phyloP scores from a whole-genome alignment of 2,113 vertebrate genomes.

The Tursiops truncatus region DNA sequence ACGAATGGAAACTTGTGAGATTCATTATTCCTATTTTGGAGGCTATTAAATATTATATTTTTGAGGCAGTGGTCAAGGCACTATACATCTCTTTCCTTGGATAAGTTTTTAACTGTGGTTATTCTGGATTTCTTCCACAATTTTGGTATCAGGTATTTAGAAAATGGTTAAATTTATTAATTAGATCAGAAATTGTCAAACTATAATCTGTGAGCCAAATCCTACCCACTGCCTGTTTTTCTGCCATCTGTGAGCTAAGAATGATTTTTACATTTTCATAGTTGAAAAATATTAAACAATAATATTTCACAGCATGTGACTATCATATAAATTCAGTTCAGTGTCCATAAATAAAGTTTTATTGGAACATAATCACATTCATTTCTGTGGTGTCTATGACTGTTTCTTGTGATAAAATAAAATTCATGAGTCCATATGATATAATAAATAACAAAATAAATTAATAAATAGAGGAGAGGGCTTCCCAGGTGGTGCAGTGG shows the following conservation, averaged over 20 bases:
- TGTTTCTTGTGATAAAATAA: background rate
- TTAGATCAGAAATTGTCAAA: background rate
- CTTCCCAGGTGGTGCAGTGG: too few relatives aligned
- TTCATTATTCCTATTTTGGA: background rate
- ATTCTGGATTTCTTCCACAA: background rate
- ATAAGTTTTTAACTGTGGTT: background rate
- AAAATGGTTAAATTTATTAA: background rate
- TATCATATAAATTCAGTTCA: background rate
- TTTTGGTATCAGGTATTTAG: background rate
- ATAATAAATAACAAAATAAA: background rate
- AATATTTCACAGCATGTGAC: background rate
- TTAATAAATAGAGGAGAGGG: background rate
- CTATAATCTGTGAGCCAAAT: background rate
- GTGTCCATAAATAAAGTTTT: background rate
- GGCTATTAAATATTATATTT: background rate
- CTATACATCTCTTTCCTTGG: background rate
- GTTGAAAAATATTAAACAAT: background rate
- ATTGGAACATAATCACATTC: background rate
- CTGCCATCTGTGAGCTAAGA: background rate
- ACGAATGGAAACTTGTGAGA: background rate
- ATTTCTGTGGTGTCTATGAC: background rate
- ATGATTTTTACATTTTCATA: background rate
- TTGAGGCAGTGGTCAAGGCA: background rate
- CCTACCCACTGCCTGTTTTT: background rate
- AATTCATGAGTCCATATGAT: background rate